Evolutionary conservation across 2,113 vertebrate species (phyloP).

Genomic region (Neogobius melanostomus): DNA sequence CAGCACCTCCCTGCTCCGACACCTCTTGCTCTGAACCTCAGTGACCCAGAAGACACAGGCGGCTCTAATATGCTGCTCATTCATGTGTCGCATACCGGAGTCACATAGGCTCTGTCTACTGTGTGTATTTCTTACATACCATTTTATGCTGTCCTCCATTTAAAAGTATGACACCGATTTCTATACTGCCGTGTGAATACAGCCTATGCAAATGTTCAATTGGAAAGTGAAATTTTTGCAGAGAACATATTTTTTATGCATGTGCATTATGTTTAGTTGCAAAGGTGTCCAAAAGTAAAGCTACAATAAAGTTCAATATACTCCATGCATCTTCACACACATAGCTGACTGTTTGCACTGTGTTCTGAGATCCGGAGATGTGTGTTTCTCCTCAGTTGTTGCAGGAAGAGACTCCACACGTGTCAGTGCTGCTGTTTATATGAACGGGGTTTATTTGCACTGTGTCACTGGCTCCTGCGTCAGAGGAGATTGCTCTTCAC

Average conservation of each 20-base stretch:
- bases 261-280: no score
- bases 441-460: slow-evolving; percentile 19
- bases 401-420: slow-evolving; percentile 8
- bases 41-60: background rate
- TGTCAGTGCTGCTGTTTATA: slow-evolving; percentile 14
- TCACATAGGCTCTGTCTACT: slow-evolving; percentile 17
- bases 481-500: slow-evolving; percentile 12
- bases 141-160: background rate
- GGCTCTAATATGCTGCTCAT: slow-evolving; percentile 32
- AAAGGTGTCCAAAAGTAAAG: no score
- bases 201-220: no score
- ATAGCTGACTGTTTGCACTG: background rate
- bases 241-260: no score
- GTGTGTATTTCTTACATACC: slow-evolving; percentile 4
- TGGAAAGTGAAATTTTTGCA: no score
- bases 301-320: no score
- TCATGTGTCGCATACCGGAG: slow-evolving; percentile 50
- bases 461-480: slow-evolving; percentile 11
- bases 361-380: slow-evolving; percentile 20
- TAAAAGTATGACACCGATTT: no score
- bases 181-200: no score
- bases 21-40: slow-evolving; percentile 16
- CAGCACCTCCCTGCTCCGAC: background rate
- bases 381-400: slow-evolving; percentile 36
- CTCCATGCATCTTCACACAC: background rate